phyloP scores from a whole-genome alignment of 1,140 invertebrate species.

The Cylas formicarius region DNA sequence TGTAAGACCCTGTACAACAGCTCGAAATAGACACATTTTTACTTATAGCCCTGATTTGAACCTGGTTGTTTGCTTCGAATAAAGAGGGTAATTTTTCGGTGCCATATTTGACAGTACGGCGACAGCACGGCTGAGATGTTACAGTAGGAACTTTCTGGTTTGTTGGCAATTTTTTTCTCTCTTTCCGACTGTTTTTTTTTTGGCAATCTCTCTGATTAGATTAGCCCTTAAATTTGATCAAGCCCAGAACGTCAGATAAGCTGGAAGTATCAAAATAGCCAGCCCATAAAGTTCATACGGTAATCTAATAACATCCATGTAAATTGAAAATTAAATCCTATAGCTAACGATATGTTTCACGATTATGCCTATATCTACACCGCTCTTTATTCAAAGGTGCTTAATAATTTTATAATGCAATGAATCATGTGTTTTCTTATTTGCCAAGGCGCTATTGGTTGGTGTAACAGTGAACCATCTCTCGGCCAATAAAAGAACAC shows the following conservation, averaged over 20 bases:
- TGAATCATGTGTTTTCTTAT: not conserved
- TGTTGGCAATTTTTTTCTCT: too few species aligned
- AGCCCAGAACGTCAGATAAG: not conserved
- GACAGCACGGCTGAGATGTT: too few species aligned
- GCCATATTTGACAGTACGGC: too few species aligned
- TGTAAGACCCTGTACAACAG: too few species aligned
- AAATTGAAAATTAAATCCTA: not conserved
- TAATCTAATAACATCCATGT: not conserved
- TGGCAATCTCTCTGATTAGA: not conserved
- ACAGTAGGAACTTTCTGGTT: too few species aligned
- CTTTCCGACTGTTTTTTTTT: not conserved
- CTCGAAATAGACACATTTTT: too few species aligned
- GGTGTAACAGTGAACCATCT: slow-evolving; percentile 1
- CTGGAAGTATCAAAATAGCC: slow-evolving; percentile 1
- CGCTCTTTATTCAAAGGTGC: slow-evolving; percentile 1
- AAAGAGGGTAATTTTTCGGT: too few species aligned
- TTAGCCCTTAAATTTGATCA: not conserved
- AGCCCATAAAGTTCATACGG: not conserved
- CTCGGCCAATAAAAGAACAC: too few species aligned
- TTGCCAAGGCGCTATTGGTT: not conserved
- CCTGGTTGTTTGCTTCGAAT: too few species aligned
- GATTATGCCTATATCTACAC: slow-evolving; percentile 2
- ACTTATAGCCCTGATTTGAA: too few species aligned
- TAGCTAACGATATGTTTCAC: slow-evolving; percentile 10
- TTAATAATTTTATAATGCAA: not conserved